Percentiles rank a stretch among this genome's conserved stretches.
Conservation (phyloP, 1,140 invertebrate species). For the Drosophila cardini region DNA sequence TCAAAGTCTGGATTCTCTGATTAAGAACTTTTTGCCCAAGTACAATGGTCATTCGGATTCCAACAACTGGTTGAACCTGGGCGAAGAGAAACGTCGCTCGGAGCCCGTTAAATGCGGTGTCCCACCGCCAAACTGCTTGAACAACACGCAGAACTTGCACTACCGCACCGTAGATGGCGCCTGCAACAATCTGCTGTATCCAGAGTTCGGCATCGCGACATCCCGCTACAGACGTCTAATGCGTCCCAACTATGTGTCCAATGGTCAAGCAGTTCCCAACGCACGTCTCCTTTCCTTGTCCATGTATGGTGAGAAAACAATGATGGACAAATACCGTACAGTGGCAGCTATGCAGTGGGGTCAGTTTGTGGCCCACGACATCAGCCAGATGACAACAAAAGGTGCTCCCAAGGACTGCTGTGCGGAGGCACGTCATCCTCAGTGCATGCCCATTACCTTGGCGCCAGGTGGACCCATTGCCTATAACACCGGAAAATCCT, state of each 20-base stretch:
- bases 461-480: slow-evolving; percentile 92
- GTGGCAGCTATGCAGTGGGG: slow-evolving; percentile 93
- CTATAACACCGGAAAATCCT: slow-evolving; percentile 86
- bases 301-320: slow-evolving; percentile 88
- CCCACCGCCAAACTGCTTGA: slow-evolving; percentile 63
- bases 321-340: slow-evolving; percentile 89
- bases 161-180: slow-evolving; percentile 93
- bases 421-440: slow-evolving; percentile 77
- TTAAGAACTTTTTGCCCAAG: slow-evolving; percentile 57
- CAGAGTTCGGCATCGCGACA: slow-evolving; percentile 90
- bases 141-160: slow-evolving; percentile 85
- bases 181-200: slow-evolving; percentile 92
- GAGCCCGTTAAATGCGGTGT: slow-evolving; percentile 56
- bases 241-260: slow-evolving; percentile 89
- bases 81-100: not conserved
- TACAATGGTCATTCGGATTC: slow-evolving; percentile 18
- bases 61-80: slow-evolving; percentile 32
- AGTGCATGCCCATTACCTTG: slow-evolving; percentile 93
- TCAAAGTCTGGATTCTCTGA: slow-evolving; percentile 48
- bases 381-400: slow-evolving; percentile 89
- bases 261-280: slow-evolving; percentile 88
- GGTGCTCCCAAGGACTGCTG: slow-evolving; percentile 87
- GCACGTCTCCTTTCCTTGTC: slow-evolving; percentile 89
- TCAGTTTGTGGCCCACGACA: slow-evolving; percentile 94
- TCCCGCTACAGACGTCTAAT: slow-evolving; percentile 90